Percentiles rank a stretch among this genome's conserved stretches.
Evolutionary conservation across 2,888 invertebrate genomes (phyloP).

Genomic region (Apamea sordens): DNA sequence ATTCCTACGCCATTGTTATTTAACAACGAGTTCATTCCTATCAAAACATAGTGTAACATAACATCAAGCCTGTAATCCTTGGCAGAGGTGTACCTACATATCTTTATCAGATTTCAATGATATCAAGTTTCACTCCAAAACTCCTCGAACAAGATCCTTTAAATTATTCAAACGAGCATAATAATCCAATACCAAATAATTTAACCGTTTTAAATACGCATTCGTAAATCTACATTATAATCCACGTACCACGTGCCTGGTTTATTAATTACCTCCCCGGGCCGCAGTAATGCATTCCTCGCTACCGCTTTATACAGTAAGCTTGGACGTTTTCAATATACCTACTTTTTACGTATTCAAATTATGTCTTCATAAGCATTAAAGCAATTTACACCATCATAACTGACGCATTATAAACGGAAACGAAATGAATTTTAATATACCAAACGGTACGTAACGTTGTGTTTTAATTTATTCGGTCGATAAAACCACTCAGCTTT

Average conservation of each 20-base stretch:
- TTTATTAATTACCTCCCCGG: conserved; percentile 39
- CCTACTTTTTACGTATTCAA: conserved; percentile 45
- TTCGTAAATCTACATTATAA: conserved; percentile 35
- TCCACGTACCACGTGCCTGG: conserved; percentile 8
- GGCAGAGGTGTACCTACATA: too few species aligned
- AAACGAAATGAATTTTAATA: conserved; percentile 56
- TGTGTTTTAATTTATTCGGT: conserved; percentile 75
- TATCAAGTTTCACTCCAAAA: conserved; percentile 8
- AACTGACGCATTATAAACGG: conserved; percentile 40
- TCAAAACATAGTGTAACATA: background rate
- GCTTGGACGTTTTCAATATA: conserved; percentile 41
- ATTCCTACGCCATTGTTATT: background rate
- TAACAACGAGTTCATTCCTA: background rate
- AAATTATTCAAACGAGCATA: background rate
- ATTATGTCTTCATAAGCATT: conserved; percentile 50
- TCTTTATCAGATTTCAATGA: background rate
- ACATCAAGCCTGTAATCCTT: background rate
- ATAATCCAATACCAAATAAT: conserved; percentile 3
- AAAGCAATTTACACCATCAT: conserved; percentile 39
- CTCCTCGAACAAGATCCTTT: background rate
- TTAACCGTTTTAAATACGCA: conserved; percentile 26
- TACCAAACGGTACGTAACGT: conserved; percentile 64
- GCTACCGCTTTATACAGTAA: conserved; percentile 2
- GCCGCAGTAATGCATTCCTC: conserved; percentile 38
- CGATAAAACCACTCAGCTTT: conserved; percentile 81